Base-by-base conservation (phyloP, 1,140 invertebrate species). In the Heliconius congener region DNA sequence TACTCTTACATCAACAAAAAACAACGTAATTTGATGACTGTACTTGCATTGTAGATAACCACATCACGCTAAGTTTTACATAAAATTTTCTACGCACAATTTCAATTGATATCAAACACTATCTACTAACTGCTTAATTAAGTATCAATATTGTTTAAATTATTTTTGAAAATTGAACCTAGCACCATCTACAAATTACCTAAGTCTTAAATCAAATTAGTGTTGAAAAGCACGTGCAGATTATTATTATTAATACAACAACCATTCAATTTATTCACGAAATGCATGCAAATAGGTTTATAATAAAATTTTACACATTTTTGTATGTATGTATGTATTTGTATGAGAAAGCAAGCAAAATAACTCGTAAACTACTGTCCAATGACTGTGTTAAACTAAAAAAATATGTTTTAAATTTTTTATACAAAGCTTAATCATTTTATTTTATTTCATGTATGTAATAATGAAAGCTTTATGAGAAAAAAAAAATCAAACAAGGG, bases 331-430 rank as follows among this genome's bases (percentile, higher is more conserved):
- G 27, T 66, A 30, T 66, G 60, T 66, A 66, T 57, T 16, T 60
- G n/a, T 60, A 23, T 30, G 23, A 66, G 27, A 66, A 27, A 66
- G 60, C 60, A 66, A 66, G 60, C 60, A n/a, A 66, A 30, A 66
- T 13, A 66, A 66, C n/a, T 11, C 60, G 2, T 16, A 66, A 66
- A 66, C 60, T 66, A 66, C 60, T 13, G 11, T 77, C 46, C 60
- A 66, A 66, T 66, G 60, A 66, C 60, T 66, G 60, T 66, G 60
- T 66, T 66, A 66, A 66, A 30, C 60, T 66, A 30, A 66, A 66
- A n/a, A 9, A 23, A 11, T 60, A 60, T 60, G 55, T 60, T 23
- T 27, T 52, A 52, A 18, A 52, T 19, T 19, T 19, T 23, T 8
- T 57, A 66, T 30, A 13, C 4, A 66, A 66, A 6, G 27, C 30